These are phyloP conservation scores for Mirounga angustirostris DNA, from an alignment of 2,113 vertebrate species.

Conservation along the genomic window DNA sequence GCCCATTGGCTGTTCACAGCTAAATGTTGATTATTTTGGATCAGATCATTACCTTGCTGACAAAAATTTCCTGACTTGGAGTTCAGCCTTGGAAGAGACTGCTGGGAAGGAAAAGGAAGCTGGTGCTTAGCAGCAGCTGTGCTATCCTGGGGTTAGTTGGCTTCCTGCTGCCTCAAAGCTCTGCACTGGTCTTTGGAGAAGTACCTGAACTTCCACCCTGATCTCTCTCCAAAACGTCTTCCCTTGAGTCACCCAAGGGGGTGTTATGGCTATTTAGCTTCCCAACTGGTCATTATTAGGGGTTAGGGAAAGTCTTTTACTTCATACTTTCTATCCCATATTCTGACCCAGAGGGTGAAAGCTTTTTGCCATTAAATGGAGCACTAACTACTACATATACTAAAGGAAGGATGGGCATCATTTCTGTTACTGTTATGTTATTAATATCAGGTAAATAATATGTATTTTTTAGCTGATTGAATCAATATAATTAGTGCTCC, in stretches of 20 bases:
- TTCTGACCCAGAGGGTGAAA: neutral
- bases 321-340: neutral
- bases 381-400: neutral
- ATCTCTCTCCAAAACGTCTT: neutral
- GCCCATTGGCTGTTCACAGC: neutral
- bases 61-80: neutral
- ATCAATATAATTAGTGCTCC: neutral
- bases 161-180: neutral
- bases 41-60: neutral
- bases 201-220: neutral
- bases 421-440: neutral
- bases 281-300: neutral
- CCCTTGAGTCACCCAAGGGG: neutral
- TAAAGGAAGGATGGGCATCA: neutral
- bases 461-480: neutral
- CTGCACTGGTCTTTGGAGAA: accelerated
- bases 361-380: neutral
- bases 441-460: neutral
- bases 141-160: neutral
- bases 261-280: neutral
- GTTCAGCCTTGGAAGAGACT: neutral
- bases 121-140: neutral
- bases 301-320: neutral
- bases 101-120: neutral
- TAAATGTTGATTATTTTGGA: neutral